Conservation (phyloP, 2,797 vertebrate species). For the Sorex maritimensis region DNA sequence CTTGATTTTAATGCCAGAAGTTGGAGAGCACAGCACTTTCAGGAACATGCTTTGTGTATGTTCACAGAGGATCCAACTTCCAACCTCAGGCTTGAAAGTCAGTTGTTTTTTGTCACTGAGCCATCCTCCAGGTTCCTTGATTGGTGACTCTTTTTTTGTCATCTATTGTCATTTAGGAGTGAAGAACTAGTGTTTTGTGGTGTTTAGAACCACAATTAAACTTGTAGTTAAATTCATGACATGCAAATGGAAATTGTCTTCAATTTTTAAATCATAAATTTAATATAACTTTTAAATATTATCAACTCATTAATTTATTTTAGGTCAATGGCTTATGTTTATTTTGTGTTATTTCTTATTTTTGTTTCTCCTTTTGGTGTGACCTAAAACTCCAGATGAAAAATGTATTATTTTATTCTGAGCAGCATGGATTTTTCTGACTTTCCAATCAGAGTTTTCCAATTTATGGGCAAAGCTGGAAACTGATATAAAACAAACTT, state of each 20-base stretch:
- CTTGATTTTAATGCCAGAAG: no score
- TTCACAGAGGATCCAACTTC: no score
- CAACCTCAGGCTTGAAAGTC: no score
- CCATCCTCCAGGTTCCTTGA: no score
- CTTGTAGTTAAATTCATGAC: not conserved
- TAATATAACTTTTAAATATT: constrained; percentile 32
- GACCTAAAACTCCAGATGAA: not conserved
- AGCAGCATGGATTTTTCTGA: not conserved
- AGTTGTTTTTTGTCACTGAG: no score
- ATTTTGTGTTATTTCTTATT: not conserved
- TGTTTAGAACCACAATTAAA: not conserved
- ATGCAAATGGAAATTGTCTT: not conserved
- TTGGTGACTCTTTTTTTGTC: no score
- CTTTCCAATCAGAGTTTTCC: not conserved
- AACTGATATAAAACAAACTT: not conserved
- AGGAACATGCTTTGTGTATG: no score
- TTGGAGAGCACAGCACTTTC: no score
- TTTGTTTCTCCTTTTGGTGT: not conserved
- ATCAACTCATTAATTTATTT: not conserved
- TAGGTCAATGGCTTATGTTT: not conserved
- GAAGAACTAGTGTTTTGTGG: not conserved
- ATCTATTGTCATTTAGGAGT: not conserved
- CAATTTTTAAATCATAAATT: not conserved
- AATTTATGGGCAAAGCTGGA: not conserved
- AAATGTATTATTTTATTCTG: not conserved